Base-by-base conservation (phyloP, 2,797 vertebrate genomes). In the Simalia tracyae region DNA sequence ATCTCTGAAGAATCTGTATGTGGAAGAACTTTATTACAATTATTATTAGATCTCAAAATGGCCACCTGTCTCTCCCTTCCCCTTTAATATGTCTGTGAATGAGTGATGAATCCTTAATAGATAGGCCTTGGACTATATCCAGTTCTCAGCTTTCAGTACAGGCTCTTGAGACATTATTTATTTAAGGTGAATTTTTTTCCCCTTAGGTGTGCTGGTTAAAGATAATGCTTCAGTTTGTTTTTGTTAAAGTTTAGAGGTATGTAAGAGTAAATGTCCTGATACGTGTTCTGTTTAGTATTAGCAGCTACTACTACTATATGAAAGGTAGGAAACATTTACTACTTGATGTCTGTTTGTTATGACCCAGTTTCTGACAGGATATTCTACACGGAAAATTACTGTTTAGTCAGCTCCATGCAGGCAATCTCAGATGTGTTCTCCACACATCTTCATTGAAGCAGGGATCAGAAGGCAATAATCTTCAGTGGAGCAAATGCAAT, bases 11-110 rank as follows among this genome's bases (percentile, higher is more conserved):
- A 63, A 36, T 87, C 46, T 81, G 46, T 87, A 59, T 5, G 36
- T 87, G 57, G 59, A 92, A 81, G 66, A 86, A 68, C 56, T 36
- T 60, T 59, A 89, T 86, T 68, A 46, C 54, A 76, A 63, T 81
- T 46, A 31, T 54, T 63, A 36, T 46, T 86, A 90, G 50, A 68
- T 46, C 57, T 64, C n/a, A n/a, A 87, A 87, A 28, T 76, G 57
- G 5, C 84, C 64, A 68, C 68, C 42, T 76, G 56, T 89, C 31
- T 61, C 36, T 86, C 60, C 42, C 42, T 46, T 68, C 64, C 8
- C 17, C 19, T 57, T 64, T 57, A 89, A 84, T 5, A 42, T 59
- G n/a, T 57, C 64, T 84, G 22, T 61, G 90, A 59, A 86, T 26
- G 50, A 85, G 31, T 68, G 31, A 68, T 28, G 50, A 63, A n/a